Percentiles rank a stretch among this genome's conserved stretches.
Evolutionary conservation across 2,888 invertebrate genomes (phyloP).

Genomic region (Halictus quadricinctus): DNA sequence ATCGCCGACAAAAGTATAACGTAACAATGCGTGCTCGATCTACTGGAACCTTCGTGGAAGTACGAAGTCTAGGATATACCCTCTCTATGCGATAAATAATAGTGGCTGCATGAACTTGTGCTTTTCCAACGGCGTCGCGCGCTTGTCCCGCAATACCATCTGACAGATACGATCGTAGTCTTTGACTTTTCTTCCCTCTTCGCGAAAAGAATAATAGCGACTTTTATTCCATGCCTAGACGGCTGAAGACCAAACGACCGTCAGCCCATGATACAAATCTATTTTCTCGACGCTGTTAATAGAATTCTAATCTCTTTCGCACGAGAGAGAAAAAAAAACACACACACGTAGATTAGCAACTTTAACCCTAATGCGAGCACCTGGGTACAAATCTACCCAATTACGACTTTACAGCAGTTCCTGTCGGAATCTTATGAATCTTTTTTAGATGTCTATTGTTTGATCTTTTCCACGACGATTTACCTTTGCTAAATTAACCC

Average conservation of each 20-base stretch:
- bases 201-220: constrained; percentile 53
- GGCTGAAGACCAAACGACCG: constrained; percentile 41
- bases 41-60: constrained; percentile 71
- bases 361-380: neutral
- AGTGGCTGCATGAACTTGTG: constrained; percentile 78
- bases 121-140: constrained; percentile 72
- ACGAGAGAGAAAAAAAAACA: neutral
- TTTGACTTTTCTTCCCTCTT: constrained; percentile 54
- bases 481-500: neutral
- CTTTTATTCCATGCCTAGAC: constrained; percentile 44
- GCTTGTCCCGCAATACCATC: constrained; percentile 65
- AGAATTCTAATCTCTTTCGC: neutral
- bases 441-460: neutral
- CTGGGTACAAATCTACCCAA: neutral
- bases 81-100: constrained; percentile 76
- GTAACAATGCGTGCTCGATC: constrained; percentile 75
- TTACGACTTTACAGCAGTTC: neutral
- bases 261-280: constrained; percentile 52
- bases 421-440: neutral
- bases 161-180: constrained; percentile 60
- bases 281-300: constrained; percentile 26
- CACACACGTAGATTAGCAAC: neutral
- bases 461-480: neutral
- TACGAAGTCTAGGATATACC: constrained; percentile 66
- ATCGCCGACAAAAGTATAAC: constrained; percentile 72